Base-by-base conservation (phyloP, 35 echinoderm and acorn worm species). In the Strongylocentrotus purpuratus region DNA sequence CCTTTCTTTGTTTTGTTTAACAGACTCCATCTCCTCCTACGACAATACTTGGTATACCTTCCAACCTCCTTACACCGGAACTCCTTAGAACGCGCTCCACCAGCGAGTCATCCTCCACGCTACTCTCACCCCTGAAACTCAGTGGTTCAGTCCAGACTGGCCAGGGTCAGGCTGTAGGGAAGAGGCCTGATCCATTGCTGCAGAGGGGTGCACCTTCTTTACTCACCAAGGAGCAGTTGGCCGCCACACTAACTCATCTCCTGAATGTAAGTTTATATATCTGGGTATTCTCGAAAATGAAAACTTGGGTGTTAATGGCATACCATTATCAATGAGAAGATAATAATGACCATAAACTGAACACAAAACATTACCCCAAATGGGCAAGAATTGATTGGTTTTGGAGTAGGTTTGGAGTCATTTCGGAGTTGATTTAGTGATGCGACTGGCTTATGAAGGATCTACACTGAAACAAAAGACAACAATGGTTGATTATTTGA, bases 191-290 rank as follows among this genome's bases (percentile, higher is more conserved):
- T 90, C 87, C 93, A 95, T 65, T 95, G 86, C 50, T 92, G 46
- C 87, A 95, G 86, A 94, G 93, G 96, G 59, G 85, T 25, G 50
- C 31, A 41, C 20, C 13, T 20, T 25, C 50, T 85, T 14, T 87
- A 61, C 95, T 98, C 31, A 98, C 92, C 85, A 98, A 97, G 95
- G 97, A 98, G 61, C 96, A 98, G 96, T 96, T 98, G 65, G 94
- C 94, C 33, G 92, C 96, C 55, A 95, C 97, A 48, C 95, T 97
- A 92, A 86, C 97, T 31, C 95, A 95, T 52, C 94, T 98, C 35
- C 46, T 98, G 48, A 95, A 96, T 94, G 97, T 98, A 31, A 93
- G 46, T 93, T 58, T 91, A n/a, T 91, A 41, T 92, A 31, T 46
- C 91, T 31, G 31, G 31, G 4, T 58, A 28, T 32, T 50, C 45